Base-by-base conservation (phyloP, 1,140 invertebrate genomes). In the Oryctes rhinoceros region DNA sequence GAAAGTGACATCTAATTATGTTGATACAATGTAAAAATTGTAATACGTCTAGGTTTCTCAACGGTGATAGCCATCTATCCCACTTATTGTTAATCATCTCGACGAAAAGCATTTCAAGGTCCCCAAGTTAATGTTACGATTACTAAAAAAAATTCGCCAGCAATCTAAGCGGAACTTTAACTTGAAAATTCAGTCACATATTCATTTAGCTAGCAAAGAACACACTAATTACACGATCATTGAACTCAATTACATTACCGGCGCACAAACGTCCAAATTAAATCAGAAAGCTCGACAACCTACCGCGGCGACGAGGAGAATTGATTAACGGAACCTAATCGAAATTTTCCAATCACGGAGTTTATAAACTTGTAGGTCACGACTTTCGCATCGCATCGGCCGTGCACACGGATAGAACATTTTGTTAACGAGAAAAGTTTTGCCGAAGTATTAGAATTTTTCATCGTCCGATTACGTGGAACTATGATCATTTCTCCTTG, bases 351-450 rank as follows among this genome's bases (percentile, higher is more conserved):
- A 30, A 37, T 71, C 24, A 37, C 65, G 65, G 20, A 71, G 65
- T 71, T 10, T 30, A 71, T 71, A 71, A 37, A 71, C 65, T 71
- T 71, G 65, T 71, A 71, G 20, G 65, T 71, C 65, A 71, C 35
- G 65, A 37, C 20, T 71, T 71, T 35, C n/a, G n/a, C n/a, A 71
- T 71, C 35, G 6, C 10, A 10, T 59, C 15, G 53, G 5, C 18
- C 15, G 13, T 15, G 15, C 53, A 59, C 53, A 15, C n/a, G n/a
- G 18, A 59, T 4, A 15, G 35, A 71, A 35, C 65, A 10, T 37
- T 71, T 35, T 71, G 35, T 71, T 71, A 71, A 71, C 35, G 65
- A 71, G 65, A 71, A 71, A 71, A 71, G 9, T 71, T 71, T 71
- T 20, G 7, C 53, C 53, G 18, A 24, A 71, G 65, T 15, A 37